Conservation (phyloP, 1,140 invertebrate species). For the Trachelipus rathkii region DNA sequence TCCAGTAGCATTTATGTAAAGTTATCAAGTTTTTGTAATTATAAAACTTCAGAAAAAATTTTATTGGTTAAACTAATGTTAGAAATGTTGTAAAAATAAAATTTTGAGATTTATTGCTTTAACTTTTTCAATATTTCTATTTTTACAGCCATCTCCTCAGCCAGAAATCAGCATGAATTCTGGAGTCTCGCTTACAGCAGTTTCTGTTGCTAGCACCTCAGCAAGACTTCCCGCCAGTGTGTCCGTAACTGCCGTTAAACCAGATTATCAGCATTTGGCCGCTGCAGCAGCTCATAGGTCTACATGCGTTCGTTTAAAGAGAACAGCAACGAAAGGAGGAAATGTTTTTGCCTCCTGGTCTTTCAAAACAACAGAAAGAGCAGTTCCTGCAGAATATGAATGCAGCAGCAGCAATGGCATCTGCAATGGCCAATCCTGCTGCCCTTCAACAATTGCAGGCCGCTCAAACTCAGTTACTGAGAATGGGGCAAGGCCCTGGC, state of each 20-base stretch:
- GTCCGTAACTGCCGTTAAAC: conserved; percentile 44
- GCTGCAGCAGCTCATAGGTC: conserved; percentile 51
- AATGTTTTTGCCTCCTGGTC: conserved; percentile 44
- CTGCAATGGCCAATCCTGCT: conserved; percentile 61
- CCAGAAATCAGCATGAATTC: conserved; percentile 35
- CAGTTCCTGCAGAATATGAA: conserved; percentile 45
- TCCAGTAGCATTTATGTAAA: too few relatives aligned
- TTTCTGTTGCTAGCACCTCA: conserved; percentile 33
- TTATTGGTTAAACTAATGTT: too few relatives aligned
- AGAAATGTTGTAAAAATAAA: too few relatives aligned
- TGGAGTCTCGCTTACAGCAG: conserved; percentile 37
- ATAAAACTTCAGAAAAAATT: too few relatives aligned
- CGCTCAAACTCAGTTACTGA: conserved; percentile 54
- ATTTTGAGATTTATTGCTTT: neutral
- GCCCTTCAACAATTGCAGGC: conserved; percentile 51
- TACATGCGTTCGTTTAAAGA: conserved; percentile 48
- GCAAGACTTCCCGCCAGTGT: conserved; percentile 39
- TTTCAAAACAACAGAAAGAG: conserved; percentile 45
- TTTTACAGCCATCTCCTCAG: conserved; percentile 36
- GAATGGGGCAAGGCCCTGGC: conserved; percentile 39
- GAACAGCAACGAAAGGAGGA: conserved; percentile 42
- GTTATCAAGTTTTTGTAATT: too few relatives aligned
- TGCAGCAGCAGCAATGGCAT: conserved; percentile 60
- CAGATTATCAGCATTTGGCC: conserved; percentile 48
- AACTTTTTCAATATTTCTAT: neutral